Evolutionary conservation across 2,113 vertebrate species (phyloP).

Genomic region (Centropus bengalensis): DNA sequence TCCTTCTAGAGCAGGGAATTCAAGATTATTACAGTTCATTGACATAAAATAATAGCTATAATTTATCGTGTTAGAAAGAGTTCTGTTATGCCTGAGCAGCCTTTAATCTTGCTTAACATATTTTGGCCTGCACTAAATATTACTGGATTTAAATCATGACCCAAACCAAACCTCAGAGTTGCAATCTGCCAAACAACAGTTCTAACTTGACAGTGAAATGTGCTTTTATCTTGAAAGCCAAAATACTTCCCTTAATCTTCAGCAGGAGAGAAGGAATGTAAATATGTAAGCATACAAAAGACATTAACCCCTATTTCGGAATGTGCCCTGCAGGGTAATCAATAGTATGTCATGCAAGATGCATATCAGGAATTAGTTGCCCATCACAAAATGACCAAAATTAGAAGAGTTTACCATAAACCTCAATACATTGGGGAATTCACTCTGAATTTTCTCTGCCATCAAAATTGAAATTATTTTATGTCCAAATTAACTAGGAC

Average conservation of each 20-base stretch:
- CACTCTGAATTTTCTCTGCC: conserved; percentile 4
- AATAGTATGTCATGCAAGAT: accelerated
- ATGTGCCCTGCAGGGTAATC: background rate
- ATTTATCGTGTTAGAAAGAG: conserved; percentile 9
- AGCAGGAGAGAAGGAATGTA: background rate
- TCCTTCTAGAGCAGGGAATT: background rate
- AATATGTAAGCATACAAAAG: background rate
- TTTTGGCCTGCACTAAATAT: background rate
- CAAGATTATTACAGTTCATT: conserved; percentile 16
- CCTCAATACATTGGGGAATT: background rate
- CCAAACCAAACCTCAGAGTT: background rate
- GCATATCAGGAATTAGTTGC: background rate
- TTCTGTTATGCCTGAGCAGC: background rate
- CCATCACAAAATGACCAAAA: background rate
- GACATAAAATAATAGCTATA: conserved; percentile 23
- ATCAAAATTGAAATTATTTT: conserved; percentile 40
- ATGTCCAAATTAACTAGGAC: conserved; percentile 21
- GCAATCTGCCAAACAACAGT: background rate
- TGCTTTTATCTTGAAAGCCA: background rate
- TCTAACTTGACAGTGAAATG: background rate
- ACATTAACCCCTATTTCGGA: background rate
- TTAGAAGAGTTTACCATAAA: background rate
- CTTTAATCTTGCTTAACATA: conserved; percentile 14
- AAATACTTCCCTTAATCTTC: background rate
- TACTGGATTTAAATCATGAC: background rate